phyloP scores from a whole-genome alignment of 1,140 invertebrate species.

The Camponotus vicinus region DNA sequence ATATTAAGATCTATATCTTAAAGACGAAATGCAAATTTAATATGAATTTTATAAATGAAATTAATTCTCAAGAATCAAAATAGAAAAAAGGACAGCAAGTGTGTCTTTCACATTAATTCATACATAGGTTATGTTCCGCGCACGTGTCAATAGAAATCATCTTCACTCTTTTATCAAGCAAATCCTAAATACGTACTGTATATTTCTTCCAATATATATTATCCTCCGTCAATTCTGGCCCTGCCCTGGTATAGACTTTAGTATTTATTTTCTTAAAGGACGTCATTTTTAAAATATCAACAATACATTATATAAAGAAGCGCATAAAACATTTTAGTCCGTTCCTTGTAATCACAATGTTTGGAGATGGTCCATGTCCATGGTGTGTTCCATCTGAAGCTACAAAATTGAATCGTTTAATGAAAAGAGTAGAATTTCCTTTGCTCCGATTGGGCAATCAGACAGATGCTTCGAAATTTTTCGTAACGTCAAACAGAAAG shows the following conservation, averaged over 20 bases:
- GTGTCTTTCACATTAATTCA: too few species aligned
- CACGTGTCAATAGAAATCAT: constrained; percentile 58
- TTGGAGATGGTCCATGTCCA: too few species aligned
- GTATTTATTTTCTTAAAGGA: constrained; percentile 92
- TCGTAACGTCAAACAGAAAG: too few species aligned
- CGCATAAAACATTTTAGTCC: too few species aligned
- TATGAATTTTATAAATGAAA: background rate
- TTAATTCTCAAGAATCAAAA: background rate
- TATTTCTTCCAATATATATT: constrained; percentile 95
- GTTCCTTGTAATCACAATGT: too few species aligned
- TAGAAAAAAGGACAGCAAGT: background rate
- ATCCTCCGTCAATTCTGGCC: constrained; percentile 91
- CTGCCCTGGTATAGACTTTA: constrained; percentile 90
- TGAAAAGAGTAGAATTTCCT: too few species aligned
- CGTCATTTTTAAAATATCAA: constrained; percentile 81
- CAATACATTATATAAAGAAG: constrained; percentile 5
- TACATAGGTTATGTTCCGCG: constrained; percentile 68
- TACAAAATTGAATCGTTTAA: too few species aligned
- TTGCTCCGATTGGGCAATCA: too few species aligned
- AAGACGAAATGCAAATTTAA: background rate
- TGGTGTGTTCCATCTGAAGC: too few species aligned
- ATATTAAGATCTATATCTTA: background rate
- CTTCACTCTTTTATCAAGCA: background rate
- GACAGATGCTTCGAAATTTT: too few species aligned
- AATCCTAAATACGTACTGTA: constrained; percentile 87